phyloP scores from a whole-genome alignment of 2,797 vertebrate species.

The Phrynocephalus guinanensis region DNA sequence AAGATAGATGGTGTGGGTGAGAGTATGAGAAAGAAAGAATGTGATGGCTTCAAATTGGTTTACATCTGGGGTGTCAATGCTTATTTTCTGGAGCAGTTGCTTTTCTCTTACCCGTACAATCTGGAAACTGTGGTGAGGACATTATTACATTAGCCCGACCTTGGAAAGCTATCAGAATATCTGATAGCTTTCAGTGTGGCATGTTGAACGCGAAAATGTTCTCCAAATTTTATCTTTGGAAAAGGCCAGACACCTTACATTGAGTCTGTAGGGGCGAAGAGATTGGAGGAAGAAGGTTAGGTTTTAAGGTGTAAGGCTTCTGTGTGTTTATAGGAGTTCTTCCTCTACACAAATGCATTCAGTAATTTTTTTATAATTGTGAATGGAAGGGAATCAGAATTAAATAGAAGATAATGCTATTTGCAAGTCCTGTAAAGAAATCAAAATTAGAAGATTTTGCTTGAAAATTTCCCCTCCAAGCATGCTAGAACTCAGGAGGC shows the following conservation, averaged over 20 bases:
- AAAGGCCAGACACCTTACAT: background rate
- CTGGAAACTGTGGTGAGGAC: background rate
- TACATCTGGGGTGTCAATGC: background rate
- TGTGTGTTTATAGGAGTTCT: background rate
- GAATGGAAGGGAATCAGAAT: background rate
- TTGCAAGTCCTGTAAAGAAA: background rate
- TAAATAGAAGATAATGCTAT: background rate
- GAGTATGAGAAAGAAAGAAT: background rate
- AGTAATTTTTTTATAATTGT: background rate
- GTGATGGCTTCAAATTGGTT: background rate
- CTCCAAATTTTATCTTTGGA: background rate
- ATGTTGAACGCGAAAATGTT: background rate
- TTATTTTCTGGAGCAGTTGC: background rate
- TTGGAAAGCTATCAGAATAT: background rate
- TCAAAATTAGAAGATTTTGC: background rate
- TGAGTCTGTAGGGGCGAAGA: background rate
- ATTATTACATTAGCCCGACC: background rate
- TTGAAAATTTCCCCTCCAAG: too few species aligned
- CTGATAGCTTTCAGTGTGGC: background rate
- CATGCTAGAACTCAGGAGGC: too few species aligned
- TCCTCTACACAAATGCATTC: too few species aligned
- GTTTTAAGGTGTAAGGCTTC: background rate
- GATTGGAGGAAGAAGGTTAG: background rate
- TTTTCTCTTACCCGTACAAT: background rate
- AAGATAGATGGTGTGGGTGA: background rate